Base-by-base conservation (phyloP, 2,797 vertebrate genomes). In the Galaxias olidus region DNA sequence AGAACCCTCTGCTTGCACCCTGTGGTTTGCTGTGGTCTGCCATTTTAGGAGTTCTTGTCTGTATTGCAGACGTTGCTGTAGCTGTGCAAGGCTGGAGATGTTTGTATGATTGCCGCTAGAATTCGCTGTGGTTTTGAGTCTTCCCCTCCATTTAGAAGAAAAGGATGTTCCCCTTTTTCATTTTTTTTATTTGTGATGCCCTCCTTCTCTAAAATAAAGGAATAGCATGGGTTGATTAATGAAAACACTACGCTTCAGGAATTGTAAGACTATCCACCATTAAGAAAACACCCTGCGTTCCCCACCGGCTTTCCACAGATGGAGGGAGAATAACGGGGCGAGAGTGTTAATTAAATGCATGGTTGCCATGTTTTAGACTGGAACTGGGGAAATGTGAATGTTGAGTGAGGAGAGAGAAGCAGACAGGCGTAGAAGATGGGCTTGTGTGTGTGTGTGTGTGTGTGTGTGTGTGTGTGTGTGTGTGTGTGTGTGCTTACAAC, bases 331-430 rank as follows among this genome's bases (percentile, higher is more conserved):
- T 55, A 66, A 69, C 68, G 20, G 44, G 65, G 47, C 50, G 50
- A 4, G 5, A 6, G 51, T 66, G 67, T 66, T 76, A 74, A 75
- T 79, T 71, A 68, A 73, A 72, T 69, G 62, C 68, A 49, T 9
- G 14, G 59, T 19, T n/a, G 15, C 19, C 13, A 53, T 45, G 59
- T 60, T 72, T 59, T 44, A 11, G 65, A 59, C 11, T 10, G 43
- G 45, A 68, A 65, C 61, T 49, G 60, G 46, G 43, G 53, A 54
- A 74, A 13, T 12, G 43, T 44, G 57, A n/a, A 42, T 11, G 57
- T 5, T 8, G 57, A 40, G 48, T 18, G 70, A 18, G 15, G 15
- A 49, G 59, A 52, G n/a, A 61, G 47, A 59, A 53, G 44, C 9
- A 56, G 61, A 41, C 48, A 44, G n/a, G 47, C 47, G 15, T 13